phyloP scores from a whole-genome alignment of 2,797 vertebrate species.

The Coluber constrictor region DNA sequence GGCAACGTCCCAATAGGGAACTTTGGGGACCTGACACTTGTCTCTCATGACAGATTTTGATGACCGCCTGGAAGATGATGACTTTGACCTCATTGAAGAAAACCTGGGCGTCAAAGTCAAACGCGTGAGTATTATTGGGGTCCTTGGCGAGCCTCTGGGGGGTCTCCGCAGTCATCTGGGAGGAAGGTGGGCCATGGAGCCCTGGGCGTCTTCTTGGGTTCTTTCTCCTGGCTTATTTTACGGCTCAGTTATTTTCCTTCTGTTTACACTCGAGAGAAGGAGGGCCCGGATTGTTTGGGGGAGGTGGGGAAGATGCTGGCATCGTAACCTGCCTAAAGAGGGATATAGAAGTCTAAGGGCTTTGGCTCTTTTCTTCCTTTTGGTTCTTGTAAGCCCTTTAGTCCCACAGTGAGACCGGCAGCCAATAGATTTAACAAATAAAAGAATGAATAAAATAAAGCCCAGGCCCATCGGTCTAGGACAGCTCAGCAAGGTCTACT shows the following conservation, averaged over 20 bases:
- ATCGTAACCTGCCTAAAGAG: not conserved
- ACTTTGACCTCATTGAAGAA: slow-evolving; percentile 97
- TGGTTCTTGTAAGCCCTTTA: not conserved
- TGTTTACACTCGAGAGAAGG: not conserved
- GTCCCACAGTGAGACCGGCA: not conserved
- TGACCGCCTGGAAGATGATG: slow-evolving; percentile 95
- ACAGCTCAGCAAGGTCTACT: not conserved
- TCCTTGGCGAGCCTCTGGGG: not conserved
- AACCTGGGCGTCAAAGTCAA: slow-evolving; percentile 99
- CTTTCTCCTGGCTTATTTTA: not conserved
- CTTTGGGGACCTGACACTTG: not conserved
- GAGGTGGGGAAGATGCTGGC: too few relatives aligned
- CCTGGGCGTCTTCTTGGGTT: not conserved
- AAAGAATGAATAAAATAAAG: not conserved
- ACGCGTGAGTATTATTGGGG: slow-evolving; percentile 76
- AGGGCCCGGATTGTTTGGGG: not conserved
- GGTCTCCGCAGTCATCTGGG: not conserved
- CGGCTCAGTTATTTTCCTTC: not conserved
- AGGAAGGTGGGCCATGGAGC: not conserved
- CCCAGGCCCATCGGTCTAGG: not conserved
- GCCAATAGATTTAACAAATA: not conserved
- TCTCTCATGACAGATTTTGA: slow-evolving; percentile 78
- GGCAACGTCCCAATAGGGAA: too few relatives aligned
- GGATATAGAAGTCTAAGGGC: not conserved
- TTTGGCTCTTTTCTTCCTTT: not conserved